A percentile compares a stretch with the other conserved stretches of the same genome.
Evolutionary conservation across 2,113 vertebrate genomes (phyloP).

Genomic region (Orientallactaga bullata): DNA sequence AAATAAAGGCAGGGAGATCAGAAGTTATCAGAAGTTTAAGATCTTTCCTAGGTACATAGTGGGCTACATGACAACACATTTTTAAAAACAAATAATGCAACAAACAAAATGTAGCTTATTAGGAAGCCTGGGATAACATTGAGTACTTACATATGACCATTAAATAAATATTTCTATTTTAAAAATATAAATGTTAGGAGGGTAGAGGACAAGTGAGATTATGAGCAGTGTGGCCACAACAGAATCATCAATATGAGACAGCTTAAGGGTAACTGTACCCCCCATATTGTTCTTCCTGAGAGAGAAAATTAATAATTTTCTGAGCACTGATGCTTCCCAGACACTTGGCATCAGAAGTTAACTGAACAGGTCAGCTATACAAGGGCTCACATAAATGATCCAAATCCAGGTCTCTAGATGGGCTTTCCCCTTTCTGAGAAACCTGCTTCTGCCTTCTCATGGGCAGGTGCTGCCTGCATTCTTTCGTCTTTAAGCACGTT

Average conservation of each 20-base stretch:
- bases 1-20: neutral
- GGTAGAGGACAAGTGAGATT: neutral
- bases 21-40: neutral
- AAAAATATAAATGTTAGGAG: neutral
- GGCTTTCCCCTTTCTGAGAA: too few relatives aligned
- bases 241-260: neutral
- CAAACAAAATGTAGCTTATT: neutral
- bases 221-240: neutral
- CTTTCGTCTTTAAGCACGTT: too few relatives aligned
- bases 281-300: too few relatives aligned
- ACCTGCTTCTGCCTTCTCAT: too few relatives aligned
- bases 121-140: neutral
- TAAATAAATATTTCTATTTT: constrained; percentile 1
- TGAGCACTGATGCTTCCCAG: too few relatives aligned
- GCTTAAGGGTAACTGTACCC: too few relatives aligned
- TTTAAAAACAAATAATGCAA: neutral
- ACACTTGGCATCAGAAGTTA: too few relatives aligned
- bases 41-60: neutral
- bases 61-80: neutral
- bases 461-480: too few relatives aligned
- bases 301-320: too few relatives aligned
- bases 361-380: too few relatives aligned
- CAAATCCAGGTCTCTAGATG: too few relatives aligned
- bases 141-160: neutral
- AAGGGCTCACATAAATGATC: too few relatives aligned